Evolutionary conservation across 2,888 invertebrate species (phyloP), one percentile per base, ranked within the genome.

Genomic region (Parasteatoda lunata): DNA sequence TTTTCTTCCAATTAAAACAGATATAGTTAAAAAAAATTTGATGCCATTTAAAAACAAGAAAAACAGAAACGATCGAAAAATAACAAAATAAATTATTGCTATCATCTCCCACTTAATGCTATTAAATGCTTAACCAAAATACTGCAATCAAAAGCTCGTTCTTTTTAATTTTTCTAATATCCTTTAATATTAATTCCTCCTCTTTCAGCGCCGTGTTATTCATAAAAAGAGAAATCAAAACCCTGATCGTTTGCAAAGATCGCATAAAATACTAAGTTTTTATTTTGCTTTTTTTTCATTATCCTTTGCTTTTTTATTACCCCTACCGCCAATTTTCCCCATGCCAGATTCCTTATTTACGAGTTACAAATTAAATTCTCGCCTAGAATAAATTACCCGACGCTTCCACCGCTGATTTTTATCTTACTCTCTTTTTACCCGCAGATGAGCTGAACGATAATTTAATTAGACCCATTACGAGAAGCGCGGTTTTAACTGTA

Each of bases 351-450:
- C 84, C 80, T 85, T 85, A 85, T 85, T 85, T 85, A 85, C 80
- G 77, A 77, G 80, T 85, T 85, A 85, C 85, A 85, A 85, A 85
- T 85, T 85, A 85, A 85, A 85, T 85, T 85, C 85, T 80, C 85
- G 79, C 85, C 52, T 70, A 71, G 85, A 85, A 85, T 85, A 85
- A 85, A 85, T 85, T 85, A 85, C 80, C 65, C 85, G 77, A 70
- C 79, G 75, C 69, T 65, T 80, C 80, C 76, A 70, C 71, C 71
- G 76, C 66, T 79, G 85, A 85, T 85, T 85, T 85, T 85, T 85
- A 85, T 85, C 85, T 80, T 76, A 30, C 79, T 71, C 54, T 66
- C 75, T 85, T 85, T 85, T 85, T 85, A 70, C 85, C 66, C 70
- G 64, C 85, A 85, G 85, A 85, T 80, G 85, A 85, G 85, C 65